Conservation (phyloP, 2,113 vertebrate species). For the Perognathus longimembris region DNA sequence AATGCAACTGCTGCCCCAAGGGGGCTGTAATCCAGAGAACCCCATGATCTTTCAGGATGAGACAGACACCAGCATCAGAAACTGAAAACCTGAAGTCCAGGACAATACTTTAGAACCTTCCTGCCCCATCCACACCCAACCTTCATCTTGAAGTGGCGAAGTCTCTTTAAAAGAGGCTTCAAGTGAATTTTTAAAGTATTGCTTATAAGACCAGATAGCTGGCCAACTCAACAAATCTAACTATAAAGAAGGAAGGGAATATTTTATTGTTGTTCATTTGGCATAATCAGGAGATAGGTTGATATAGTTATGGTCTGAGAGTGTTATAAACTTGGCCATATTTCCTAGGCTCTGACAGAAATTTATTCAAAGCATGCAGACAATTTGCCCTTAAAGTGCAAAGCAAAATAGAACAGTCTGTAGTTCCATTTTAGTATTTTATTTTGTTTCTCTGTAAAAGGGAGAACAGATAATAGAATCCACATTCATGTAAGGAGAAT, state of each 20-base stretch:
- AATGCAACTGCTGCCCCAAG: not conserved
- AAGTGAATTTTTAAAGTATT: not conserved
- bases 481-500: not conserved
- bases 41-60: not conserved
- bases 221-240: not conserved
- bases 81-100: not conserved
- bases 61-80: not conserved
- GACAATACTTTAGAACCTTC: not conserved
- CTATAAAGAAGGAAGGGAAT: not conserved
- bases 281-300: not conserved
- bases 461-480: not conserved
- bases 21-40: not conserved
- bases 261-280: not conserved
- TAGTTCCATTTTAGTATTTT: not conserved
- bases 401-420: not conserved
- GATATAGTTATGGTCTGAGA: not conserved
- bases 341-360: slow-evolving; percentile 1
- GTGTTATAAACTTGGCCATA: slow-evolving; percentile 35
- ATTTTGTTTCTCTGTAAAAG: not conserved
- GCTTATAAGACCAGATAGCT: slow-evolving; percentile 28
- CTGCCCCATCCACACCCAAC: not conserved
- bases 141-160: not conserved
- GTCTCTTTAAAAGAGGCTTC: not conserved
- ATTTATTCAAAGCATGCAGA: slow-evolving; percentile 35
- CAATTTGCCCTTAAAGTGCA: slow-evolving; percentile 39